Evolutionary conservation across 2,797 vertebrate species (phyloP), one percentile per base, ranked within the genome.

Genomic region (Urosaurus nigricauda): DNA sequence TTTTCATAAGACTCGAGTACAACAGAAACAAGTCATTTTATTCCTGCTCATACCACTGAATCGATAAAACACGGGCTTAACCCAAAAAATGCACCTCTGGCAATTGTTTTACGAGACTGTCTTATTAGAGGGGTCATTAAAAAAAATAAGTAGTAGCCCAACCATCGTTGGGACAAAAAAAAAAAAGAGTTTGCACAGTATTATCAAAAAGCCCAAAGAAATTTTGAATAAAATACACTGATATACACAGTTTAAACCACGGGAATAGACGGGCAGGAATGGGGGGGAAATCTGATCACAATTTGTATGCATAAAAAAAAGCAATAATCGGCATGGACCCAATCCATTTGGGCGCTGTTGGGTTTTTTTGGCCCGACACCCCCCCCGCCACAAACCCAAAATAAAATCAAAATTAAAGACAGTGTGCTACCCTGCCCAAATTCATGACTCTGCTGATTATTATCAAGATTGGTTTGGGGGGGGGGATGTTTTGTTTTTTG

Each of bases 11-110:
- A 97, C 97, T 97, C 95, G 96, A 97, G 97, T 97, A 97, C 97
- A 97, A 97, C 96, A 96, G 96, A 98, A 97, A 97, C 96, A 97
- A 98, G 97, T 96, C 95, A 97, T 96, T 97, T 97, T 97, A 97
- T 95, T 96, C 97, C 97, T 97, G 96, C 97, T 97, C 97, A 96
- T 97, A 96, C 94, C 94, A 96, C 92, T 97, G 95, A 96, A 96
- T 83, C 95, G 94, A 95, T 95, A 96, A 96, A 97, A 96, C 92
- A 84, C 94, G 47, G 95, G 92, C 94, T 91, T 92, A 96, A 96
- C 96, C 95, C 95, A 24, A 94, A 96, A 94, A 93, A 87, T 86
- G 88, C 95, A 95, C 96, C 92, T 95, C 93, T 95, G 95, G 95
- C 95, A 96, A 5, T 82, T 93, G 90, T 94, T 95, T 96, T 94